Percentiles rank a stretch among this genome's conserved stretches.
These are phyloP conservation scores for Pitangus sulphuratus DNA, from an alignment of 2,797 vertebrate genomes.

Conservation along the genomic window DNA sequence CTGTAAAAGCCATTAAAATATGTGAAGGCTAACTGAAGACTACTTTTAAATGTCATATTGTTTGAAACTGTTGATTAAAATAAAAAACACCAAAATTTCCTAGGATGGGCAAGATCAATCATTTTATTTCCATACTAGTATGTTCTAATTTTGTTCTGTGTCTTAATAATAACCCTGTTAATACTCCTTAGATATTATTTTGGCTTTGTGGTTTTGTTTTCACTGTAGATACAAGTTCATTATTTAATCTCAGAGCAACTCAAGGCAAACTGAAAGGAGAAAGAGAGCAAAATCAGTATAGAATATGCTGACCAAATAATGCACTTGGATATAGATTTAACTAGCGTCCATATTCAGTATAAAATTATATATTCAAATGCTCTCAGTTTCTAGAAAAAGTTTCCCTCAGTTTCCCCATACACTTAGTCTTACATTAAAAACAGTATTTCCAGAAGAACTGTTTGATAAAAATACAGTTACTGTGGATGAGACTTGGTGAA, in stretches of 20 bases:
- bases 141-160: not conserved
- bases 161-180: not conserved
- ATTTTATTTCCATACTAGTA: not conserved
- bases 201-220: not conserved
- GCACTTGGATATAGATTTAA: not conserved
- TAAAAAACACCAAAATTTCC: not conserved
- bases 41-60: accelerated
- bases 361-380: not conserved
- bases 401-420: not conserved
- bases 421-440: not conserved
- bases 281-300: not conserved
- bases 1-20: not conserved
- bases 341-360: not conserved
- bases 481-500: not conserved
- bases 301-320: not conserved
- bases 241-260: not conserved
- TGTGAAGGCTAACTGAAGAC: not conserved
- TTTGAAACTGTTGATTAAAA: not conserved
- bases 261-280: not conserved
- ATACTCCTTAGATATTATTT: not conserved
- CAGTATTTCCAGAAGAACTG: not conserved
- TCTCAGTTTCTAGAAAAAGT: not conserved
- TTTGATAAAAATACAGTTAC: not conserved
- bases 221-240: not conserved
- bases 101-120: not conserved